Evolutionary conservation across 53 echinoderm and acorn worm genomes (phyloP).

Genomic region (Apostichopus leukothele): DNA sequence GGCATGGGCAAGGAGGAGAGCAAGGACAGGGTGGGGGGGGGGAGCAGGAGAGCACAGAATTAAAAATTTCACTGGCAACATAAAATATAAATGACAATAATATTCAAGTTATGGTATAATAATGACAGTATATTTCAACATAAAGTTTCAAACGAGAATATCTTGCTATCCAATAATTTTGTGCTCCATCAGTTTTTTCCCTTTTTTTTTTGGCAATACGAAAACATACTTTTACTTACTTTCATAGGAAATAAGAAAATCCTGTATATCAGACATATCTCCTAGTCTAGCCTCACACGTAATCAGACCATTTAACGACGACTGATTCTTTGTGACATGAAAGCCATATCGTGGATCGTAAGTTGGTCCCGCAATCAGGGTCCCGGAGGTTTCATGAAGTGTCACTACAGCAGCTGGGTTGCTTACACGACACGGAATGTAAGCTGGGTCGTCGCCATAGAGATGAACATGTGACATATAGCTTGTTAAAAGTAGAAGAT

Average conservation of each 20-base stretch:
- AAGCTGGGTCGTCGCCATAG: constrained; percentile 32
- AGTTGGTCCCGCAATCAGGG: constrained; percentile 9
- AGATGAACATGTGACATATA: not conserved
- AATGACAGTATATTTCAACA: too few species aligned
- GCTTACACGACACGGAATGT: constrained; percentile 70
- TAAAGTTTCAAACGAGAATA: too few species aligned
- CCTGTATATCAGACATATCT: constrained; percentile 49
- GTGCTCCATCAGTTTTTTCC: too few species aligned
- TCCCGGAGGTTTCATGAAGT: constrained; percentile 22
- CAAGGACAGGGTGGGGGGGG: too few species aligned
- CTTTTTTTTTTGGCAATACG: too few species aligned
- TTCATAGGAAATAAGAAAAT: constrained; percentile 58
- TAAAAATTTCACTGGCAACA: too few species aligned
- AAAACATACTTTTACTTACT: constrained; percentile 42
- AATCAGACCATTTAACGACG: constrained; percentile 53
- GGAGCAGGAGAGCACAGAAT: too few species aligned
- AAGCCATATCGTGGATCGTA: constrained; percentile 66
- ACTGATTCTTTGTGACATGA: constrained; percentile 58
- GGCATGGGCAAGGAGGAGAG: too few species aligned
- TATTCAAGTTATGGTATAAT: too few species aligned
- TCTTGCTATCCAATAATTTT: too few species aligned
- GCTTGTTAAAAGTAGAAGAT: too few species aligned
- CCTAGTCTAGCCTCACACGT: constrained; percentile 56
- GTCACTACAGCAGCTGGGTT: constrained; percentile 61
- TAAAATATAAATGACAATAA: too few species aligned